phyloP scores from a whole-genome alignment of 2,113 vertebrate species.

The Mungos mungo region DNA sequence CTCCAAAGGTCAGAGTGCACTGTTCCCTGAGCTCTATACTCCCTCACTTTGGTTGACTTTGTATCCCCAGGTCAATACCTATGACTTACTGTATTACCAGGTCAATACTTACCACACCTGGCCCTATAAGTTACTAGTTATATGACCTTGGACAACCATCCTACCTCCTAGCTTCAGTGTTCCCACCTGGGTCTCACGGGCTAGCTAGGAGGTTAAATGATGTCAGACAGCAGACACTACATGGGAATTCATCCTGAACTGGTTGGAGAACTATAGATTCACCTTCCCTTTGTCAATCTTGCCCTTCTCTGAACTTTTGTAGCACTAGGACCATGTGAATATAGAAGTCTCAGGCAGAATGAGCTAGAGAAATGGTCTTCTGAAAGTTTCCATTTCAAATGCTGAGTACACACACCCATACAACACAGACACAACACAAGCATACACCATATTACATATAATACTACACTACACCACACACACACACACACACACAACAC shows the following conservation, averaged over 20 bases:
- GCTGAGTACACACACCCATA: background rate
- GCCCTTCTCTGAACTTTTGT: background rate
- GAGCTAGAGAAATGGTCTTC: background rate
- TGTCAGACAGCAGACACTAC: background rate
- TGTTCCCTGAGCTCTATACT: background rate
- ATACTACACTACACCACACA: background rate
- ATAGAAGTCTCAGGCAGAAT: background rate
- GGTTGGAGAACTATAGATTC: background rate
- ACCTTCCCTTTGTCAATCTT: background rate
- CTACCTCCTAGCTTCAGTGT: background rate
- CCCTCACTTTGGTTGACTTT: background rate
- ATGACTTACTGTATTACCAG: background rate
- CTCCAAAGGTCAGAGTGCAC: background rate
- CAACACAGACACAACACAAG: background rate
- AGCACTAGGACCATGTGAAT: background rate
- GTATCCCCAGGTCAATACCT: background rate
- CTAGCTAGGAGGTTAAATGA: background rate
- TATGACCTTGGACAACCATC: background rate
- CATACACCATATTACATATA: background rate
- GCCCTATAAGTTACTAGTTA: background rate
- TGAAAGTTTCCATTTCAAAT: constrained; percentile 5
- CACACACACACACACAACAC: background rate
- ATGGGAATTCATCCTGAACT: background rate
- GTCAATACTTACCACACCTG: background rate
- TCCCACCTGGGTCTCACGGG: background rate